Conservation (phyloP, 2,888 invertebrate genomes). For the Hedya salicella region DNA sequence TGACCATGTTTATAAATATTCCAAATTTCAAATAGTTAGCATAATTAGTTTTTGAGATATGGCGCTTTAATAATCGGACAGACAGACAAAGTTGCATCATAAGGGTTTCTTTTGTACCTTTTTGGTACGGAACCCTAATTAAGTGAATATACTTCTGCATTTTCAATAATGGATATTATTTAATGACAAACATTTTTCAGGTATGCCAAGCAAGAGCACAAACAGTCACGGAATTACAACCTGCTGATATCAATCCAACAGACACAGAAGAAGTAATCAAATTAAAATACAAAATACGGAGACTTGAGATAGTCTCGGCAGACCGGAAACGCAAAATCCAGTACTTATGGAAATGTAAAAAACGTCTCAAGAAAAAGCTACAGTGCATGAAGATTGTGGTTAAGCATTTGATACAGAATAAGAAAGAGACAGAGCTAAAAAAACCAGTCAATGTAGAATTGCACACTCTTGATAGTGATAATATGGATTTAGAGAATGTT, state of each 20-base stretch:
- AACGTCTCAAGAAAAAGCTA: conserved; percentile 62
- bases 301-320: conserved; percentile 66
- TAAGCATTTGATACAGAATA: conserved; percentile 65
- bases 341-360: conserved; percentile 65
- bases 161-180: too few species aligned
- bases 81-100: too few species aligned
- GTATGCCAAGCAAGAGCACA: conserved; percentile 64
- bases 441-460: conserved; percentile 26
- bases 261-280: conserved; percentile 67
- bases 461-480: conserved; percentile 13
- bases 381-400: conserved; percentile 62
- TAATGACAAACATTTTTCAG: conserved; percentile 60
- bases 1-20: too few species aligned
- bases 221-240: conserved; percentile 60
- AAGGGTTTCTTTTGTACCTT: too few species aligned
- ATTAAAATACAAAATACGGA: conserved; percentile 66
- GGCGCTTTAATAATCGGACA: too few species aligned
- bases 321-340: conserved; percentile 64
- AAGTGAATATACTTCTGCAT: too few species aligned
- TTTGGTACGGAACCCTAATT: too few species aligned
- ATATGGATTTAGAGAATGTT: conserved; percentile 10
- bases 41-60: too few species aligned
- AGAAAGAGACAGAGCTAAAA: conserved; percentile 46
- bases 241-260: conserved; percentile 58
- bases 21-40: too few species aligned